Evolutionary conservation across 2,797 vertebrate genomes (phyloP).

Genomic region (Neosilurus mollespiculum): DNA sequence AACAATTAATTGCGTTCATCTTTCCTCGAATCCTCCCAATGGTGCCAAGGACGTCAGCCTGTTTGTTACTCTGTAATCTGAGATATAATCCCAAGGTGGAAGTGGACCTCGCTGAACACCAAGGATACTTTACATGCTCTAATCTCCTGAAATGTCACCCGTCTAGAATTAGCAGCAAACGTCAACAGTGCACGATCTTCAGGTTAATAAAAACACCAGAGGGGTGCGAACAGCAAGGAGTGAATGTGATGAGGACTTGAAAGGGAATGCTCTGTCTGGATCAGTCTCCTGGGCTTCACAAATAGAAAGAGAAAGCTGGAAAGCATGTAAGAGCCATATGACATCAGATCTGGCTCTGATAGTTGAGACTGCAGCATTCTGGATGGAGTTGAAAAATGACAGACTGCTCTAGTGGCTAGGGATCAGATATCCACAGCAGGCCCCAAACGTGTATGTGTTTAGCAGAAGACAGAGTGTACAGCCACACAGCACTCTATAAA

Average conservation of each 20-base stretch:
- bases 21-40: constrained; percentile 51
- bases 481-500: constrained; percentile 32
- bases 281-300: background rate
- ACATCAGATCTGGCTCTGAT: constrained; percentile 3
- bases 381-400: constrained; percentile 22
- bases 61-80: constrained; percentile 14
- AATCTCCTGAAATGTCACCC: constrained; percentile 24
- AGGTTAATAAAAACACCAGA: constrained; percentile 33
- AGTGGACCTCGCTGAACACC: constrained; percentile 18
- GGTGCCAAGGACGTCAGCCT: constrained; percentile 39
- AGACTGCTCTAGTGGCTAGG: background rate
- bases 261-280: background rate
- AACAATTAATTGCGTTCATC: constrained; percentile 43
- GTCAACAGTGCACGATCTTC: constrained; percentile 9
- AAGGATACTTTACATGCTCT: constrained; percentile 12
- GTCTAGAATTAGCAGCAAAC: constrained; percentile 33
- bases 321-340: background rate
- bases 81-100: constrained; percentile 10
- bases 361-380: too few relatives aligned
- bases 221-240: constrained; percentile 18
- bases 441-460: constrained; percentile 1
- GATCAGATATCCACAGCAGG: constrained; percentile 34
- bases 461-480: constrained; percentile 7
- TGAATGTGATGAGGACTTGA: constrained; percentile 26
- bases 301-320: background rate